phyloP scores from a whole-genome alignment of 2,888 invertebrate genomes.

The Temnothorax rugatulus region DNA sequence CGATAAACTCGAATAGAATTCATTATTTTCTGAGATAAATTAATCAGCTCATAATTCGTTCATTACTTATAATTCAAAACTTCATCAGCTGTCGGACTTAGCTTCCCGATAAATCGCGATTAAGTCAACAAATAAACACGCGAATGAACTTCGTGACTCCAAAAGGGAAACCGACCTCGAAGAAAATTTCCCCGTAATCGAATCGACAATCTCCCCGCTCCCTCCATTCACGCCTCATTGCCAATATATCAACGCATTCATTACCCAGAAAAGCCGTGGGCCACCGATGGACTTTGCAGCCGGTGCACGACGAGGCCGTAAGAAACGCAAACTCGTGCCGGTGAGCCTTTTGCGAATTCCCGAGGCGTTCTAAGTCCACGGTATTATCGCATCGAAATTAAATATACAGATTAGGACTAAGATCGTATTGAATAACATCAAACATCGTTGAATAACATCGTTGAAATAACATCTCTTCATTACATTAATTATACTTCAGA shows the following conservation, averaged over 20 bases:
- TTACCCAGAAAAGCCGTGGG: slow-evolving; percentile 45
- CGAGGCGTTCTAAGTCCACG: slow-evolving; percentile 28
- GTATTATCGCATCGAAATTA: background rate
- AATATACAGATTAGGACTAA: background rate
- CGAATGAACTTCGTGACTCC: background rate
- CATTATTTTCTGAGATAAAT: background rate
- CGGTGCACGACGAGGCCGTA: slow-evolving; percentile 49
- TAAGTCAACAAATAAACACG: background rate
- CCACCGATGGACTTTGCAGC: slow-evolving; percentile 56
- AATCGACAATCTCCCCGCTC: slow-evolving; percentile 25
- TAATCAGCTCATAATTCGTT: background rate
- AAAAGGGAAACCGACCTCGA: slow-evolving; percentile 2
- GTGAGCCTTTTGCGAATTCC: slow-evolving; percentile 69
- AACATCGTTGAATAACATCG: background rate
- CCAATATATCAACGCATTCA: slow-evolving; percentile 47
- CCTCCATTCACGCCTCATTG: slow-evolving; percentile 42
- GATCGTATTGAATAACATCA: background rate
- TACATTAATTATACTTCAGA: background rate
- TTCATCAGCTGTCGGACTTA: background rate
- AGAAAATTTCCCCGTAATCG: slow-evolving; percentile 37
- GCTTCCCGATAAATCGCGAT: background rate
- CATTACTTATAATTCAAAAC: background rate
- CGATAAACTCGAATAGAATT: background rate
- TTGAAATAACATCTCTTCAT: background rate
- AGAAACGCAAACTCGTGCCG: slow-evolving; percentile 61